Evolutionary conservation across 2,113 vertebrate species (phyloP).

Genomic region (Mustelus asterias): DNA sequence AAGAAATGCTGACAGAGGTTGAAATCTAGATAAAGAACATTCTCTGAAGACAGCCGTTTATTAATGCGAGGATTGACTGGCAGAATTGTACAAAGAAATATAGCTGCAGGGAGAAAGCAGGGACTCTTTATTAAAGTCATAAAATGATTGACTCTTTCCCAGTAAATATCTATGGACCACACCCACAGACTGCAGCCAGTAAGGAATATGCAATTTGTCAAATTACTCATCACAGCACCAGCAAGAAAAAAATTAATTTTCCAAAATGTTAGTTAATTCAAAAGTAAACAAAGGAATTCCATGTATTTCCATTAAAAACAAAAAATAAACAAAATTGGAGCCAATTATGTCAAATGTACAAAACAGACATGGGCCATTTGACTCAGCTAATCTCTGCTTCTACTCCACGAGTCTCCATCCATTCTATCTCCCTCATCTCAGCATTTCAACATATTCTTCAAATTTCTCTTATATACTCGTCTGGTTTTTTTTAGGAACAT

Average conservation of each 20-base stretch:
- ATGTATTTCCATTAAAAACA: not conserved
- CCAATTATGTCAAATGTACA: not conserved
- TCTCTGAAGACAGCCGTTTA: not conserved
- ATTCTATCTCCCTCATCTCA: not conserved
- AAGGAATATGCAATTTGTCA: not conserved
- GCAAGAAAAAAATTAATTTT: not conserved
- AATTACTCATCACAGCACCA: not conserved
- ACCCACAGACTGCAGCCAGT: not conserved
- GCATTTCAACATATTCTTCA: not conserved
- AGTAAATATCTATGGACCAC: not conserved
- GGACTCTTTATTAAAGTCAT: not conserved
- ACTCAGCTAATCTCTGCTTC: not conserved
- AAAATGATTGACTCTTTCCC: not conserved
- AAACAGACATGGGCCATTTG: not conserved
- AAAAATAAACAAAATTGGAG: not conserved
- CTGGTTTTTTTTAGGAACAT: not conserved
- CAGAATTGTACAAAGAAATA: not conserved
- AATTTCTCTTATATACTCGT: not conserved
- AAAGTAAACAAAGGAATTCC: not conserved
- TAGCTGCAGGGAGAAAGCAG: not conserved
- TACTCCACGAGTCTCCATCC: not conserved
- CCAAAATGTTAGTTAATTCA: not conserved
- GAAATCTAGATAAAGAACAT: not conserved
- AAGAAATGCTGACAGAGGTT: not conserved
- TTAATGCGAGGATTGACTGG: not conserved